These are phyloP conservation scores for Miniopterus natalensis DNA, from an alignment of 2,113 vertebrate species.

Conservation along the genomic window DNA sequence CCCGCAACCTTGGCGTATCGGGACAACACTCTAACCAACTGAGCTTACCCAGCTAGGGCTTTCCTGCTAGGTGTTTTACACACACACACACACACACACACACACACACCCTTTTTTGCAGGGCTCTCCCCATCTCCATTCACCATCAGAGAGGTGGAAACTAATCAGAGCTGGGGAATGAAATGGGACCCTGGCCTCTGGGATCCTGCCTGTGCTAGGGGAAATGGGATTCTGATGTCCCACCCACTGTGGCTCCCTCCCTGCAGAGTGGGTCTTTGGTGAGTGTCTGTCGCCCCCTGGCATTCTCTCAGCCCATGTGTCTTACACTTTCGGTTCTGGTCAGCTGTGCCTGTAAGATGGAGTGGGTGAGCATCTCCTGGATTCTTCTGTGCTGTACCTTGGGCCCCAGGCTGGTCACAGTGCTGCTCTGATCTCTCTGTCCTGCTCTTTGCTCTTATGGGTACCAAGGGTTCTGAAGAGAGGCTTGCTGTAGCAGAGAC, in stretches of 20 bases:
- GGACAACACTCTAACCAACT: too few species aligned
- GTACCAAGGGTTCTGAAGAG: not conserved
- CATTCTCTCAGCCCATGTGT: not conserved
- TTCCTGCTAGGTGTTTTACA: not conserved
- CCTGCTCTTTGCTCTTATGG: not conserved
- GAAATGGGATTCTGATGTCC: not conserved
- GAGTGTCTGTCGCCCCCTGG: not conserved
- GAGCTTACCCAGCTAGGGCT: too few species aligned
- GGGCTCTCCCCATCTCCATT: not conserved
- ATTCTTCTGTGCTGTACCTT: not conserved
- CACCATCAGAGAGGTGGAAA: not conserved
- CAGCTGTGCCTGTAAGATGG: not conserved
- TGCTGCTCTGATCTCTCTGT: not conserved
- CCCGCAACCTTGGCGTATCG: too few species aligned
- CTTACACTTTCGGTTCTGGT: not conserved
- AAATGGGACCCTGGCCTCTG: not conserved
- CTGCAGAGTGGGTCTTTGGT: not conserved
- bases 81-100: too few species aligned
- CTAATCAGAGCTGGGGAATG: not conserved
- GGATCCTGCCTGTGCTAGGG: not conserved
- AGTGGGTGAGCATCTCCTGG: not conserved
- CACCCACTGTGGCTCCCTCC: too few species aligned
- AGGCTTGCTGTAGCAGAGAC: constrained; percentile 21
- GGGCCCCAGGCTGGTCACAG: not conserved
- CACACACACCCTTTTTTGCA: not conserved